Conservation (phyloP, 2,888 invertebrate genomes). For the Marronus borbonicus region DNA sequence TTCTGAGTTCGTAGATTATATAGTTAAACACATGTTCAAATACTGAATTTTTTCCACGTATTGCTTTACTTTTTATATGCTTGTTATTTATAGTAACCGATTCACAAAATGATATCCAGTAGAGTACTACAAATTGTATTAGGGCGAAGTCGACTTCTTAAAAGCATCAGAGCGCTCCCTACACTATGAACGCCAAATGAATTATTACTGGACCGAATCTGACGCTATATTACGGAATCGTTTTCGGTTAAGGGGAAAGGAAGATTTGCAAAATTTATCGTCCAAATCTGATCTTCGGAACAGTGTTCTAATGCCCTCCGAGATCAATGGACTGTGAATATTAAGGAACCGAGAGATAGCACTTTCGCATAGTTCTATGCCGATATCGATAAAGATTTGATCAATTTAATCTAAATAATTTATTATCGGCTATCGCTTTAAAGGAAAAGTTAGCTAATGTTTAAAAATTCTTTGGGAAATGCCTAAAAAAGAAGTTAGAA, state of each 20-base stretch:
- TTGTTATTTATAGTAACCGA: too few species aligned
- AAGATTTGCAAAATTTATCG: constrained; percentile 45
- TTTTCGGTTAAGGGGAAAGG: constrained; percentile 35
- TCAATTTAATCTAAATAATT: constrained; percentile 23
- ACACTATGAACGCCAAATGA: constrained; percentile 41
- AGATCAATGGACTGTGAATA: constrained; percentile 43
- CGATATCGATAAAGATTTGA: constrained; percentile 21
- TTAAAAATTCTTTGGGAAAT: neutral
- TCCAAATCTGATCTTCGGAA: constrained; percentile 33
- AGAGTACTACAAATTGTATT: constrained; percentile 30
- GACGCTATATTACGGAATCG: constrained; percentile 37
- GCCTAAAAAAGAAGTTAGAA: neutral
- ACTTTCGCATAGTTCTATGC: constrained; percentile 36
- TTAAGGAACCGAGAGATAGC: constrained; percentile 20
- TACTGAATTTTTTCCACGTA: too few species aligned
- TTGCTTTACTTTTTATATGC: too few species aligned
- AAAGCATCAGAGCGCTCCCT: constrained; percentile 27
- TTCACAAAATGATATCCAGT: neutral
- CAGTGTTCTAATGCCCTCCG: constrained; percentile 36
- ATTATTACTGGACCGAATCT: constrained; percentile 42
- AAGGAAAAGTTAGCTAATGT: neutral
- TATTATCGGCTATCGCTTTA: neutral
- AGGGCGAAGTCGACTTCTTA: constrained; percentile 24
- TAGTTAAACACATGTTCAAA: too few species aligned
- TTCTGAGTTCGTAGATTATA: too few species aligned